These are phyloP conservation scores for Anas capensis DNA, from an alignment of 2,797 vertebrate species.

Conservation along the genomic window DNA sequence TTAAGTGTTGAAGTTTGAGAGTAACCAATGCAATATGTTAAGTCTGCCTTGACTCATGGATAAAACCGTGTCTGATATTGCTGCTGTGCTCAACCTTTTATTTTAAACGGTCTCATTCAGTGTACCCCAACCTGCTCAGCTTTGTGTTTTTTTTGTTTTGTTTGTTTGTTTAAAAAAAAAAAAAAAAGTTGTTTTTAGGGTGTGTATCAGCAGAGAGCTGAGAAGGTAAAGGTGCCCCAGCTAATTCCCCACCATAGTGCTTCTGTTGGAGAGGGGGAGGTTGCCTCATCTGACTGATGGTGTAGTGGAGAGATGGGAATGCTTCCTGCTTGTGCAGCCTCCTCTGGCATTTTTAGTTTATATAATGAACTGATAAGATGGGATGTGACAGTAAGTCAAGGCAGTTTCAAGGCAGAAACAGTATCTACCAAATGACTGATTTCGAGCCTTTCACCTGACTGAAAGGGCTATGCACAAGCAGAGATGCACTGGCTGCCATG, in stretches of 20 bases:
- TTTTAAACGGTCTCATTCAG: background rate
- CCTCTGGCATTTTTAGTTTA: background rate
- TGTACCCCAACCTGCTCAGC: background rate
- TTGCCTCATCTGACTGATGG: background rate
- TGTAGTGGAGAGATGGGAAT: background rate
- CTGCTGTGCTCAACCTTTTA: background rate
- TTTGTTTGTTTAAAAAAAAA: no score
- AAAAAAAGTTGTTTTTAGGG: background rate
- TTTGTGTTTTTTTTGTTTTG: background rate
- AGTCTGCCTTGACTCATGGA: background rate
- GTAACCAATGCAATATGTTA: background rate
- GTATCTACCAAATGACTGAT: background rate
- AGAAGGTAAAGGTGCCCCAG: background rate
- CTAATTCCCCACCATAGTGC: background rate
- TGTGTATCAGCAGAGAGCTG: background rate
- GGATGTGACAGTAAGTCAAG: background rate
- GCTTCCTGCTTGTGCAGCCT: background rate
- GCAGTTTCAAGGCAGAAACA: background rate
- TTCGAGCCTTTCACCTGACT: background rate
- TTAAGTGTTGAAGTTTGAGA: background rate
- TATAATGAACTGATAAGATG: background rate
- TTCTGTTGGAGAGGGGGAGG: background rate
- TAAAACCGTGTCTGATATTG: background rate
- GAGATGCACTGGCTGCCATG: accelerated
- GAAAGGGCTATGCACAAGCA: background rate